Evolutionary conservation across 2,888 invertebrate species (phyloP).

Genomic region (Epiblema foenella): DNA sequence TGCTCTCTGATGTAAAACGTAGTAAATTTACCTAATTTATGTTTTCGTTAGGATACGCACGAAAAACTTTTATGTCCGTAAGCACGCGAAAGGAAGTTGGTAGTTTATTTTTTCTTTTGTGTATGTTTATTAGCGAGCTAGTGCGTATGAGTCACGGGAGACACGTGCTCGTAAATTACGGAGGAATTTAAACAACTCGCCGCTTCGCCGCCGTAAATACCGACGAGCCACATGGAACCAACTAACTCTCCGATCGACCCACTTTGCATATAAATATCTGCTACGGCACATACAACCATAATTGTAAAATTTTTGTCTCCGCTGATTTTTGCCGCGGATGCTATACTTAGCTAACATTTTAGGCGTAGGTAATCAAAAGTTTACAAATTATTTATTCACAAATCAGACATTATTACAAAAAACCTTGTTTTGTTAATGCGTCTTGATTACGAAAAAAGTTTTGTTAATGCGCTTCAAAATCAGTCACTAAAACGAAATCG

Average conservation of each 20-base stretch:
- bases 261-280: constrained; percentile 49
- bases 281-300: constrained; percentile 45
- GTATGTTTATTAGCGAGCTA: constrained; percentile 76
- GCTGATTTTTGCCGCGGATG: neutral
- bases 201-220: constrained; percentile 58
- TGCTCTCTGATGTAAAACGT: constrained; percentile 76
- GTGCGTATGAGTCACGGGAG: constrained; percentile 70
- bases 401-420: no score
- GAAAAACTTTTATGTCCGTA: constrained; percentile 80
- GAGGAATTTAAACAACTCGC: constrained; percentile 66
- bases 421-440: no score
- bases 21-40: constrained; percentile 83
- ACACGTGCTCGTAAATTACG: constrained; percentile 68
- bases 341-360: no score
- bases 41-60: constrained; percentile 82
- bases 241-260: constrained; percentile 22
- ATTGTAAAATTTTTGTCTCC: constrained; percentile 17
- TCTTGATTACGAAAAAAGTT: no score
- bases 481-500: neutral
- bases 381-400: no score
- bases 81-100: constrained; percentile 81
- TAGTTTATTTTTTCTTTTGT: constrained; percentile 69
- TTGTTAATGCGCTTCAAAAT: no score
- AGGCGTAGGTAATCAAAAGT: neutral
- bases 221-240: constrained; percentile 32